phyloP scores from a whole-genome alignment of 2,888 invertebrate genomes.

The Eristalis pertinax region DNA sequence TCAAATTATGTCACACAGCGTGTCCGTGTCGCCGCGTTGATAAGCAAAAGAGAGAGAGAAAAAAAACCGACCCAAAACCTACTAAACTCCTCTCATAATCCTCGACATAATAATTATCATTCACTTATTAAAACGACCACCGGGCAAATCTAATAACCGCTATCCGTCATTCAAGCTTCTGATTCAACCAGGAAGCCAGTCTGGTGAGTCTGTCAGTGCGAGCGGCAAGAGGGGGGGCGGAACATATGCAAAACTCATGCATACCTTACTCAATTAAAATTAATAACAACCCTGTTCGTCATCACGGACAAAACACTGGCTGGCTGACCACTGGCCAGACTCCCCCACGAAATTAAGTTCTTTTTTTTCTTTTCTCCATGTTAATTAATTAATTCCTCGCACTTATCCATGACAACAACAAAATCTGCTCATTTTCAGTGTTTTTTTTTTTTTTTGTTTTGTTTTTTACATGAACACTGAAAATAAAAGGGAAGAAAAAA shows the following conservation, averaged over 20 bases:
- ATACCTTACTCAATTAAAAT: slow-evolving; percentile 67
- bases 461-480: neutral
- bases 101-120: slow-evolving; percentile 2
- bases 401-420: slow-evolving; percentile 37
- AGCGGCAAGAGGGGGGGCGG: neutral
- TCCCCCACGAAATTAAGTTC: slow-evolving; percentile 41
- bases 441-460: neutral
- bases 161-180: neutral
- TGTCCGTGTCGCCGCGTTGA: neutral
- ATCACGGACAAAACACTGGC: slow-evolving; percentile 15
- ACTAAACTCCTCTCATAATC: neutral
- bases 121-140: slow-evolving; percentile 18
- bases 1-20: neutral
- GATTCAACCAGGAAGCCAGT: neutral
- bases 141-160: slow-evolving; percentile 8
- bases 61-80: neutral
- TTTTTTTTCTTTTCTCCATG: slow-evolving; percentile 38
- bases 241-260: slow-evolving; percentile 17
- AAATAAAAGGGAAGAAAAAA: slow-evolving; percentile 23
- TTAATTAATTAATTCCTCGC: slow-evolving; percentile 71
- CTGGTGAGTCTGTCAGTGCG: neutral
- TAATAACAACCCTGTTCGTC: slow-evolving; percentile 46
- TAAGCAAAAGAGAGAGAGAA: neutral
- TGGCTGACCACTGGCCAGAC: slow-evolving; percentile 13
- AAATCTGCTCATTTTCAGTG: neutral